Evolutionary conservation across 1,140 invertebrate genomes (phyloP), one percentile per base, ranked within the genome.

Genomic region (Drosophila chauvacae): DNA sequence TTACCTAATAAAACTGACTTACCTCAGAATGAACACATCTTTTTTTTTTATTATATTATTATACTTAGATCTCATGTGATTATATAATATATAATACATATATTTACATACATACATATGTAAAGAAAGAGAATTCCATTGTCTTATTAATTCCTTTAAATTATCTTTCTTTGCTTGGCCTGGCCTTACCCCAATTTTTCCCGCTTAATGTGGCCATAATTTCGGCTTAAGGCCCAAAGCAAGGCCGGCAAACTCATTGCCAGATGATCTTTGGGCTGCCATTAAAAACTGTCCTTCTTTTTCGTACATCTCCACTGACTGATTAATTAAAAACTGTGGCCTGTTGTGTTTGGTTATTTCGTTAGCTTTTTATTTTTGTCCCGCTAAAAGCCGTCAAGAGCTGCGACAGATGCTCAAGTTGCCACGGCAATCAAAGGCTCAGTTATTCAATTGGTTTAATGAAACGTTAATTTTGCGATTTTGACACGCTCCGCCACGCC

Each of bases 381-480:
- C 10, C 13, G 14, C 28, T 37, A 16, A 16, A 26, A 44, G n/a
- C 23, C 58, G 11, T n/a, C 18, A 42, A 20, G 30, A 26, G 14
- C 7, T 3, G 10, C 16, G 44, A 39, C 81, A 85, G 64, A 64
- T 80, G 68, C 51, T 64, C 16, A 56, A 66, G 63, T 70, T 80
- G 18, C 81, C 74, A 81, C 74, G 65, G 50, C 68, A 81, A 74
- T 85, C 74, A 79, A 71, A 48, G 37, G 79, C 69, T 65, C 45
- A 68, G 61, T 64, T 76, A 72, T 87, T 86, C 64, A 80, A 74
- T 74, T 70, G 76, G 64, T 56, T 74, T 53, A 83, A 71, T 88
- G 68, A 70, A 62, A 83, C 80, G 72, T 80, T 87, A 88, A 88
- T 77, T 88, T 68, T 73, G 47, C 50, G 69, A 65, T 79, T 56